Conservation (phyloP, 1,140 invertebrate species). For the Drosophila cardini region DNA sequence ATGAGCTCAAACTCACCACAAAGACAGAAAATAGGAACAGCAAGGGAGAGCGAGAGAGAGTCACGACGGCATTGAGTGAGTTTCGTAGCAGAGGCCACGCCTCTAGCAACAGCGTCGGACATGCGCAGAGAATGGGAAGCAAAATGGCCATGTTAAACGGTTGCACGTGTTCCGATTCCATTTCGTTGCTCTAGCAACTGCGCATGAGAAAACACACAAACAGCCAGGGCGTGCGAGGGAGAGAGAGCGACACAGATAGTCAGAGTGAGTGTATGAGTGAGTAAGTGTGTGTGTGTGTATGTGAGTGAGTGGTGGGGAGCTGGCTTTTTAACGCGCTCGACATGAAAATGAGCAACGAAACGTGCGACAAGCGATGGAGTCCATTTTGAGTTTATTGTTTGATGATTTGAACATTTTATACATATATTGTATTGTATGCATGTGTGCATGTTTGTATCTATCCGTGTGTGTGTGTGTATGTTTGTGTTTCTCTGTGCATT, state of each 20-base stretch:
- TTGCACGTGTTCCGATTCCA: constrained; percentile 51
- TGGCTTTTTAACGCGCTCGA: constrained; percentile 78
- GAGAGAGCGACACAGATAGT: constrained; percentile 3
- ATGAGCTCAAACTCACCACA: constrained; percentile 61
- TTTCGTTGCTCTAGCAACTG: constrained; percentile 53
- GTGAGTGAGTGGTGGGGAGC: constrained; percentile 43
- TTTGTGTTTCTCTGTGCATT: constrained; percentile 8
- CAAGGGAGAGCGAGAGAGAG: background rate
- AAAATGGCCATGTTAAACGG: constrained; percentile 59
- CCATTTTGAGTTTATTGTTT: constrained; percentile 85
- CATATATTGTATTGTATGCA: constrained; percentile 39
- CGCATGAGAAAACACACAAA: constrained; percentile 32
- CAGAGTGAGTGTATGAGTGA: constrained; percentile 11
- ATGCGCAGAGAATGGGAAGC: constrained; percentile 59
- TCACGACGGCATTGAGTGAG: constrained; percentile 29
- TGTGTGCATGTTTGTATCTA: constrained; percentile 23
- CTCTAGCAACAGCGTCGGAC: constrained; percentile 25
- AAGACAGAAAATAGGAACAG: constrained; percentile 12
- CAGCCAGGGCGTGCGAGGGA: constrained; percentile 12
- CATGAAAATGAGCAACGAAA: constrained; percentile 84
- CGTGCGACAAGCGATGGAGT: constrained; percentile 83
- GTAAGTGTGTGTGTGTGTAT: constrained; percentile 19
- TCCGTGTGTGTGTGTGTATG: constrained; percentile 29
- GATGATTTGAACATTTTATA: constrained; percentile 85
- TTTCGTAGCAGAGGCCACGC: constrained; percentile 46